A percentile compares a stretch with the other conserved stretches of the same genome.
phyloP scores from a whole-genome alignment of 1,140 invertebrate genomes.

The Heliconius nattereri region DNA sequence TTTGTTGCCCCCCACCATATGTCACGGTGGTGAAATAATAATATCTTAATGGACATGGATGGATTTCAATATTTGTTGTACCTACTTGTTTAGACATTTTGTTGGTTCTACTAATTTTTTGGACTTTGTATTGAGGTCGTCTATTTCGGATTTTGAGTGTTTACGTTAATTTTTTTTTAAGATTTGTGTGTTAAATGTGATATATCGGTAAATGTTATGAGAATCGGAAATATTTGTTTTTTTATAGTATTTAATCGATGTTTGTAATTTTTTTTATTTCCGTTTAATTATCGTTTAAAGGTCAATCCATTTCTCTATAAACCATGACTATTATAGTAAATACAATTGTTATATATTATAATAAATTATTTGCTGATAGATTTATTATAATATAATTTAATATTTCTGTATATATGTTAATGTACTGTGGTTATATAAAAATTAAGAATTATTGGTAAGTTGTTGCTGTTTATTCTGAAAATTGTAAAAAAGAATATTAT shows the following conservation, averaged over 20 bases:
- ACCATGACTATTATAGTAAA: no score
- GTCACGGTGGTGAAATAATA: constrained; percentile 65
- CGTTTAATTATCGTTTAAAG: background rate
- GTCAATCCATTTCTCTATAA: no score
- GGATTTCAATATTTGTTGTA: constrained; percentile 5
- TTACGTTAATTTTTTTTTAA: background rate
- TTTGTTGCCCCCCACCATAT: constrained; percentile 68
- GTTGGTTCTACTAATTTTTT: background rate
- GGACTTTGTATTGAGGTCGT: background rate
- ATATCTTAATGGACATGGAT: constrained; percentile 6
- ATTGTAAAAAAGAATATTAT: no score
- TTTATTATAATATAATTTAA: no score
- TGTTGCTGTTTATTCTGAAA: no score
- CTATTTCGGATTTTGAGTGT: background rate
- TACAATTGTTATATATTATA: no score
- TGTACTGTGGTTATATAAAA: no score
- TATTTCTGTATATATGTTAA: no score
- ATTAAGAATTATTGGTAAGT: no score
- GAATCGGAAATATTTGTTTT: background rate
- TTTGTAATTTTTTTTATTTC: background rate
- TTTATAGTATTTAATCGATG: background rate
- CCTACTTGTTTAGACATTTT: constrained; percentile 11
- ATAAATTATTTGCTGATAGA: no score
- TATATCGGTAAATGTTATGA: background rate
- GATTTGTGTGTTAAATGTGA: background rate